phyloP scores from a whole-genome alignment of 1,140 invertebrate species.

The Galleria mellonella region DNA sequence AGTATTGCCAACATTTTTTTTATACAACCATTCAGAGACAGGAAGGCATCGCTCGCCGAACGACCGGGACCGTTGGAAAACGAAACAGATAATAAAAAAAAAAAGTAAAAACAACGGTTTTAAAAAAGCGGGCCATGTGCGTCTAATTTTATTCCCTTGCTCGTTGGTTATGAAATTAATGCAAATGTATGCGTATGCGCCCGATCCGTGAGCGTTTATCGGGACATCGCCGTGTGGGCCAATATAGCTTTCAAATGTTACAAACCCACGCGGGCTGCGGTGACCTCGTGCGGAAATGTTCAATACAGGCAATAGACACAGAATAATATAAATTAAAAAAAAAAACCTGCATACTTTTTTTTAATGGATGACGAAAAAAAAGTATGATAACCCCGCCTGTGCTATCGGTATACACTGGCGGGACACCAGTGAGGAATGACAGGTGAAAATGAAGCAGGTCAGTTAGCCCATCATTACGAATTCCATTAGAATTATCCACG shows the following conservation, averaged over 20 bases:
- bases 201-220: constrained; percentile 32
- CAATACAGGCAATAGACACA: background rate
- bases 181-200: constrained; percentile 55
- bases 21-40: background rate
- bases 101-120: constrained; percentile 56
- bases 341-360: too few species aligned
- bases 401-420: too few species aligned
- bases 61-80: constrained; percentile 37
- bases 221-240: constrained; percentile 23
- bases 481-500: too few species aligned
- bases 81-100: constrained; percentile 31
- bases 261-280: background rate
- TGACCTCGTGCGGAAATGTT: background rate
- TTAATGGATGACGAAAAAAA: too few species aligned
- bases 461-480: too few species aligned
- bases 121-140: constrained; percentile 51
- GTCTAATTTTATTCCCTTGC: constrained; percentile 64
- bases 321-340: too few species aligned
- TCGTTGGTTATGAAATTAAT: constrained; percentile 67
- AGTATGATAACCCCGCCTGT: too few species aligned
- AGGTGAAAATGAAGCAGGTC: too few species aligned
- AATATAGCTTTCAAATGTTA: constrained; percentile 18
- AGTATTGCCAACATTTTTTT: too few species aligned
- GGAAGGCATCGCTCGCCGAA: constrained; percentile 3
- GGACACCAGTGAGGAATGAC: too few species aligned